Evolutionary conservation across 2,797 vertebrate genomes (phyloP).

Genomic region (Pangasius larnaudii): DNA sequence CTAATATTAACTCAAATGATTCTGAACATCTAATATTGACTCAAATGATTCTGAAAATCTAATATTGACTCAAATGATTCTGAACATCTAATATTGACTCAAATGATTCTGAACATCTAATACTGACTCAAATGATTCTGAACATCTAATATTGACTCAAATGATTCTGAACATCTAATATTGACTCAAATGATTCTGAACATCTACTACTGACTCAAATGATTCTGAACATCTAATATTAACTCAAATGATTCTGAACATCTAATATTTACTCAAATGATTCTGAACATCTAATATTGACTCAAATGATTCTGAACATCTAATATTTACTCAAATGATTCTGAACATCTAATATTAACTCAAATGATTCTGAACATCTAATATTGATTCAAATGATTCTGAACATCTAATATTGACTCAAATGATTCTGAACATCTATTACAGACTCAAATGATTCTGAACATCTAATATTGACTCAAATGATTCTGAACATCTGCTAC

Average conservation of each 20-base stretch:
- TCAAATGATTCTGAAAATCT: no score
- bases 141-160: no score
- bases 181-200: neutral
- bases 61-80: neutral
- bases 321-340: no score
- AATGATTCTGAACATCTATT: no score
- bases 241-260: neutral
- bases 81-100: neutral
- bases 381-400: neutral
- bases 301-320: no score
- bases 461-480: neutral
- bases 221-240: no score
- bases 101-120: neutral
- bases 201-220: neutral
- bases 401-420: no score
- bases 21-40: neutral
- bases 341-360: no score
- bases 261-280: neutral
- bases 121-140: no score
- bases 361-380: neutral
- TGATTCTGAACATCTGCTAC: neutral
- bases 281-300: neutral
- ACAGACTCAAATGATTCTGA: neutral
- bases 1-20: neutral
- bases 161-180: neutral